These are phyloP conservation scores for Centrocercus urophasianus DNA, from an alignment of 2,113 vertebrate genomes.

Conservation along the genomic window DNA sequence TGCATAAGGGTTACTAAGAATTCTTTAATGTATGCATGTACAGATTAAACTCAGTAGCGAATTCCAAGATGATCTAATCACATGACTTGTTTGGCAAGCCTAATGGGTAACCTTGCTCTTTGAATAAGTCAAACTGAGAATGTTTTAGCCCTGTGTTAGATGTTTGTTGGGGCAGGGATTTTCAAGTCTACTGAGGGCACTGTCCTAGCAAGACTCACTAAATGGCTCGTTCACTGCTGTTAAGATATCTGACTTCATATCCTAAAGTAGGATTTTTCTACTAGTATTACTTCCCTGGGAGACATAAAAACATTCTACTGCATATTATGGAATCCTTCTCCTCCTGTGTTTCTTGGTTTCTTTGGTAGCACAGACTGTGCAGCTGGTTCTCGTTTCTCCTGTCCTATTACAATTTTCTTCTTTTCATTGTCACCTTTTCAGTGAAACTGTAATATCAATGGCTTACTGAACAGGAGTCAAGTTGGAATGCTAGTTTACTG, in stretches of 20 bases:
- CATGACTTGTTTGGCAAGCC: not conserved
- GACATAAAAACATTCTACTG: not conserved
- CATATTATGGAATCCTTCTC: not conserved
- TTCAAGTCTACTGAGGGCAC: not conserved
- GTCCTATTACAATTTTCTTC: not conserved
- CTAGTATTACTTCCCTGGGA: not conserved
- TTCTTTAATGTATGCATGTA: not conserved
- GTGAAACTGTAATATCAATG: not conserved
- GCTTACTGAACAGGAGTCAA: not conserved
- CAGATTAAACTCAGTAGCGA: slow-evolving; percentile 22
- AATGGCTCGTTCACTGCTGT: not conserved
- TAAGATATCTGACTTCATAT: not conserved
- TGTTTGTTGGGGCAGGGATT: not conserved
- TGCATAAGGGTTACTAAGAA: not conserved
- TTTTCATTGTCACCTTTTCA: not conserved
- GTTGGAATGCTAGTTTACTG: not conserved
- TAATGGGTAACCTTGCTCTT: not conserved
- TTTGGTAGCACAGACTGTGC: not conserved
- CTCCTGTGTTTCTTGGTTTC: not conserved
- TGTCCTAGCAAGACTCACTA: not conserved
- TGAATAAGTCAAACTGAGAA: not conserved
- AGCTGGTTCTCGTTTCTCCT: not conserved
- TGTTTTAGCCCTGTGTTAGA: not conserved
- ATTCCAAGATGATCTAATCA: slow-evolving; percentile 23
- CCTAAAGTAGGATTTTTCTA: not conserved